These are phyloP conservation scores for Silurus lanzhouensis DNA, from an alignment of 2,797 vertebrate species.

Conservation along the genomic window DNA sequence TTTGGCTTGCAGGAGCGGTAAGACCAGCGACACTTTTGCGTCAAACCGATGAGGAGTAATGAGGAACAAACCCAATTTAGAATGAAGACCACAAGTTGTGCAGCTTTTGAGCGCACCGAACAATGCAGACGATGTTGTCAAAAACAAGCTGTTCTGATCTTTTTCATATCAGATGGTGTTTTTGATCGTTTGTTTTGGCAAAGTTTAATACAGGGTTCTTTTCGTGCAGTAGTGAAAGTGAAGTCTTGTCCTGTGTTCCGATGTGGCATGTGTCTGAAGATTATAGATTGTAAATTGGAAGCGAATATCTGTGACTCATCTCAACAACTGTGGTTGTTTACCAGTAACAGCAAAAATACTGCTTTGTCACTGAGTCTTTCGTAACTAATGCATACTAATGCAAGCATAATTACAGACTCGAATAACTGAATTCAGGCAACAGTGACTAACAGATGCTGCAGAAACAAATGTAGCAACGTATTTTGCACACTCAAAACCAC, in stretches of 20 bases:
- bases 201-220: neutral
- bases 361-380: neutral
- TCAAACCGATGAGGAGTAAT: neutral
- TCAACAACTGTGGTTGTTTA: neutral
- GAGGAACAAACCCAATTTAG: neutral
- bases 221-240: neutral
- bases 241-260: neutral
- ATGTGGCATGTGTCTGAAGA: neutral
- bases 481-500: neutral
- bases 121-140: neutral
- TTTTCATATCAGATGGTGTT: neutral
- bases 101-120: neutral
- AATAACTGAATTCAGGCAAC: neutral
- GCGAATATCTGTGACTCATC: neutral
- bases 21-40: constrained; percentile 51
- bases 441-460: neutral
- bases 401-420: neutral
- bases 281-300: neutral
- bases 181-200: neutral
- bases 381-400: neutral
- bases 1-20: constrained; percentile 93
- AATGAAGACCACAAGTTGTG: neutral
- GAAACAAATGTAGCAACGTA: neutral
- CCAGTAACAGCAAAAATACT: neutral
- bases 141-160: neutral